Conservation (phyloP, 1,140 invertebrate species). For the Schmidtea mediterranea region DNA sequence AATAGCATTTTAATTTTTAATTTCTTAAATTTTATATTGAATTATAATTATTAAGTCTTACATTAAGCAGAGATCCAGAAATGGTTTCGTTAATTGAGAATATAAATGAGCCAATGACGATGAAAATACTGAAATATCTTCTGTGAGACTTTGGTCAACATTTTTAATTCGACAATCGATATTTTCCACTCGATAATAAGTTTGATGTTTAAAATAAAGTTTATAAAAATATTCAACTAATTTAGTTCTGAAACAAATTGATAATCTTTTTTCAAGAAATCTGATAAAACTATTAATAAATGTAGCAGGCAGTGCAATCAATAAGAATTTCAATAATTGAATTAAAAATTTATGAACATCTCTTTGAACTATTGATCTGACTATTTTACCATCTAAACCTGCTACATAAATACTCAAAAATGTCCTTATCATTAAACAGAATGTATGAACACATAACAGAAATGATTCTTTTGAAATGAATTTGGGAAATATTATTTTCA, state of each 20-base stretch:
- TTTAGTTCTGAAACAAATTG: slow-evolving; percentile 59
- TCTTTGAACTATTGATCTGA: slow-evolving; percentile 65
- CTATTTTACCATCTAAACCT: slow-evolving; percentile 68
- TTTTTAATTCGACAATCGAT: slow-evolving; percentile 46
- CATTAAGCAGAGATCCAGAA: slow-evolving; percentile 66
- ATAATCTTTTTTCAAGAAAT: slow-evolving; percentile 64
- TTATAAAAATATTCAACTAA: slow-evolving; percentile 69
- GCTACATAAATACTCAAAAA: slow-evolving; percentile 91
- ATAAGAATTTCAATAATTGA: slow-evolving; percentile 61
- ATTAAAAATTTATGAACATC: slow-evolving; percentile 51
- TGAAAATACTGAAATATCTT: slow-evolving; percentile 73
- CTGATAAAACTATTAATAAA: slow-evolving; percentile 87
- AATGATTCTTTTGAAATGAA: slow-evolving; percentile 51
- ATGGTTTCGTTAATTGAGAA: slow-evolving; percentile 77
- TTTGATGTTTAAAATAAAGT: slow-evolving; percentile 76
- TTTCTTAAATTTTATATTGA: too few relatives aligned
- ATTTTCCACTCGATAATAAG: slow-evolving; percentile 52
- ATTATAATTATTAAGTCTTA: slow-evolving; percentile 24
- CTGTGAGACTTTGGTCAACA: slow-evolving; percentile 81
- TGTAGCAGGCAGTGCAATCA: slow-evolving; percentile 73
- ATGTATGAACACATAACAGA: slow-evolving; percentile 50
- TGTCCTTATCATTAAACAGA: slow-evolving; percentile 58
- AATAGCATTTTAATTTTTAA: too few relatives aligned
- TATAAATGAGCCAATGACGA: slow-evolving; percentile 75
- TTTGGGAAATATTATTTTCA: slow-evolving; percentile 67